Evolutionary conservation across 2,888 invertebrate species (phyloP), one percentile per base, ranked within the genome.

Genomic region (Erannis defoliaria): DNA sequence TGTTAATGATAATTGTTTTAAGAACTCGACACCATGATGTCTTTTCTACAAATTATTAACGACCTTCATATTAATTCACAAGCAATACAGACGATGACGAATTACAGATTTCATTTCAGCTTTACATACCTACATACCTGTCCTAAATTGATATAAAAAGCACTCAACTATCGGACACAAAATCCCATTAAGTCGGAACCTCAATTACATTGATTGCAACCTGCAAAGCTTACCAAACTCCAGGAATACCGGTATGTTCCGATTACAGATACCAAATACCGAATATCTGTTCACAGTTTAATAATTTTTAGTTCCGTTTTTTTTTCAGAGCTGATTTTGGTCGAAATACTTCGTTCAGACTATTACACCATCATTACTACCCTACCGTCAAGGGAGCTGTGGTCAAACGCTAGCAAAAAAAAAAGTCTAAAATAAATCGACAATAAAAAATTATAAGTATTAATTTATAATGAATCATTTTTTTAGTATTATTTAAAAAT

Each of bases 251-350:
- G 46, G 26, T 19, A 54, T 42, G 37, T 23, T 37, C n/a, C 50
- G 16, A 37, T 49, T 33, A 46, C 31, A 50, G 38, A 23, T 16
- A 16, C 29, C 12, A 26, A 14, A 18, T 31, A 42, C 16, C n/a
- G 53, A 40, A 48, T 18, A 35, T 37, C 23, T 18, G 53, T 37
- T 21, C 31, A 48, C 26, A 14, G 38, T 37, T 59, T 55, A 54
- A 65, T 68, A 64, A 62, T 68, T 64, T 29, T 9, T 2, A 1
- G 23, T 26, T n/a, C 21, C 6, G n/a, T n/a, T n/a, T n/a, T n/a
- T n/a, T n/a, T n/a, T n/a, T n/a, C n/a, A n/a, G n/a, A n/a, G n/a
- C n/a, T n/a, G n/a, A n/a, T n/a, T n/a, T n/a, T n/a, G n/a, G n/a
- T n/a, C n/a, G n/a, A n/a, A n/a, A n/a, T n/a, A n/a, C n/a, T n/a